A percentile compares a stretch with the other conserved stretches of the same genome.
Evolutionary conservation across 92 coral and sea anemone species (phyloP).

Genomic region (Palythoa heliodiscus): DNA sequence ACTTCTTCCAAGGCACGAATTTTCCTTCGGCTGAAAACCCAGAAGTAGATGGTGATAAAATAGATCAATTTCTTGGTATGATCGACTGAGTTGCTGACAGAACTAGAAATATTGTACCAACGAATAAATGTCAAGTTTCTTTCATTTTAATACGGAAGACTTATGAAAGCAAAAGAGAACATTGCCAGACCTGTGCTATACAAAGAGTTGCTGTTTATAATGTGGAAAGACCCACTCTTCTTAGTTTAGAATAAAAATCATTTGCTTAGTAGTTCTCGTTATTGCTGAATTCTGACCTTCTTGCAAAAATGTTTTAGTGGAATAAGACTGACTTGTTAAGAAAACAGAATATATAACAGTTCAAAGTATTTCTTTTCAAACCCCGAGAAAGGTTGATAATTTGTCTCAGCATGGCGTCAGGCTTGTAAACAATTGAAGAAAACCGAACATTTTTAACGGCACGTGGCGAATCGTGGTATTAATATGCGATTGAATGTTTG

Average conservation of each 20-base stretch:
- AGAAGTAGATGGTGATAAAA: not conserved
- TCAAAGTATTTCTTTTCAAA: not conserved
- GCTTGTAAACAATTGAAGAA: constrained; percentile 28
- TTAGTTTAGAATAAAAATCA: too few relatives aligned
- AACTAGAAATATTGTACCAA: not conserved
- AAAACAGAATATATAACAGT: not conserved
- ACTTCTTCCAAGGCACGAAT: not conserved
- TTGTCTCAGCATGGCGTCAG: constrained; percentile 28
- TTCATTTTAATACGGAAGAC: too few relatives aligned
- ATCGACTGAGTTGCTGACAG: not conserved
- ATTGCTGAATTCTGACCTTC: not conserved
- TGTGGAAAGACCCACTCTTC: not conserved
- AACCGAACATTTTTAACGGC: constrained; percentile 18
- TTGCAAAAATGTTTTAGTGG: not conserved
- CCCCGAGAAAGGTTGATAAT: constrained; percentile 7
- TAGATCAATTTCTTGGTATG: not conserved
- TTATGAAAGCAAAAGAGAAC: not conserved
- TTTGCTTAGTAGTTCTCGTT: not conserved
- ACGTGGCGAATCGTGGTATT: constrained; percentile 44
- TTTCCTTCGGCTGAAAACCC: not conserved
- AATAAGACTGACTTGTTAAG: constrained; percentile 26
- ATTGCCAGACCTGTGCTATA: not conserved
- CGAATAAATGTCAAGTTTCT: not conserved
- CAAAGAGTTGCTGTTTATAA: not conserved
- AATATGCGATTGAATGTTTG: constrained; percentile 31